These are phyloP conservation scores for Ectemnius cavifrons DNA, from an alignment of 2,888 invertebrate genomes.

Conservation along the genomic window DNA sequence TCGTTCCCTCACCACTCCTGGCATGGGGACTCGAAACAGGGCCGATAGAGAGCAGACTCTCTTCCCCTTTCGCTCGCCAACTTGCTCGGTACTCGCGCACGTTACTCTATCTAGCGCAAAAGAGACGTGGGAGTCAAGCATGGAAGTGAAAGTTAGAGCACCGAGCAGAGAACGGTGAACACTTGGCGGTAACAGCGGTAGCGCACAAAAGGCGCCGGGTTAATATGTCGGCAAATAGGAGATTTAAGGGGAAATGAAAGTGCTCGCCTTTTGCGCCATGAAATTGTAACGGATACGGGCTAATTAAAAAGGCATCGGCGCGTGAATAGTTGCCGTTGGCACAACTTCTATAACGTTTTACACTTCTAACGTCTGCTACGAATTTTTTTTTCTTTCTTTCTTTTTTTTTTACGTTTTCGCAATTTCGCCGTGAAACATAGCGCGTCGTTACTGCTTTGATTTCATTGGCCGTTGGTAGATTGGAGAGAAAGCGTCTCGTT, in stretches of 20 bases:
- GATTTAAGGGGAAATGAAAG: slow-evolving; percentile 36
- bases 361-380: too few relatives aligned
- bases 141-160: slow-evolving; percentile 67
- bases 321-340: too few relatives aligned
- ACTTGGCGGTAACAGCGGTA: not conserved
- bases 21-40: not conserved
- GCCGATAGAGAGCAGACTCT: slow-evolving; percentile 52
- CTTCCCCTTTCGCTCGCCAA: slow-evolving; percentile 39
- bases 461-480: too few relatives aligned
- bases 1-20: too few relatives aligned
- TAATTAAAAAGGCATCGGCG: too few relatives aligned
- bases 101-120: slow-evolving; percentile 45
- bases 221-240: slow-evolving; percentile 34
- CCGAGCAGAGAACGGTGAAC: slow-evolving; percentile 12
- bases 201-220: slow-evolving; percentile 46
- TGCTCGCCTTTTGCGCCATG: slow-evolving; percentile 7
- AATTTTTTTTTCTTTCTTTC: too few relatives aligned
- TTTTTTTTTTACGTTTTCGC: too few relatives aligned
- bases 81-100: slow-evolving; percentile 2
- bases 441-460: too few relatives aligned
- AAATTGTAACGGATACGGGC: too few relatives aligned
- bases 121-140: slow-evolving; percentile 66
- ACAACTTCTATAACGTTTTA: too few relatives aligned
- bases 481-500: too few relatives aligned
- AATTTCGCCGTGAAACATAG: too few relatives aligned